phyloP scores from a whole-genome alignment of 2,113 vertebrate species.

The Perca flavescens region DNA sequence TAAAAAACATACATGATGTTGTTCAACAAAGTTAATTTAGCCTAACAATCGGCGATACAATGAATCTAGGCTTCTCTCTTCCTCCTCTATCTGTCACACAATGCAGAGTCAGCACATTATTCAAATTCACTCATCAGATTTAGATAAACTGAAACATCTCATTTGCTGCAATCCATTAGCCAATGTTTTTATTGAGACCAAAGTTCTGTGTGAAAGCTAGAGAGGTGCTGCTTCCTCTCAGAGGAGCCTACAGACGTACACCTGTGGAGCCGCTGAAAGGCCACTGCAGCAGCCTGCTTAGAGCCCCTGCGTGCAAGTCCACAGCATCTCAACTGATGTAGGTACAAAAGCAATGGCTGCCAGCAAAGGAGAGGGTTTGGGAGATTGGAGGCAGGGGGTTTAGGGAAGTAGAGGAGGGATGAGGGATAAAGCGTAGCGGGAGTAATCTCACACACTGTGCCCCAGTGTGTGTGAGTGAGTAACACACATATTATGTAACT shows the following conservation, averaged over 20 bases:
- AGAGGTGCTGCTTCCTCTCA: conserved; percentile 6
- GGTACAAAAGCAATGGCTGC: conserved; percentile 45
- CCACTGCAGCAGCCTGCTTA: conserved; percentile 5
- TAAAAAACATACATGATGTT: neutral
- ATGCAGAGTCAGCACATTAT: neutral
- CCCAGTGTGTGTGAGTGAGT: conserved; percentile 69
- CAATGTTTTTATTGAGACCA: conserved; percentile 22
- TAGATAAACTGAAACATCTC: conserved; percentile 2
- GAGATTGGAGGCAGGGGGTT: conserved; percentile 48
- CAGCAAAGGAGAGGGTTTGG: conserved; percentile 23
- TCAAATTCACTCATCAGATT: conserved; percentile 24
- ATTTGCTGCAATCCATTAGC: neutral
- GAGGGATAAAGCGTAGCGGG: conserved; percentile 55
- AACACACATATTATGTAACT: conserved; percentile 73
- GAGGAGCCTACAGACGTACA: conserved; percentile 43
- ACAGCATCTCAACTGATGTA: conserved; percentile 26
- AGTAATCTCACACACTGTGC: conserved; percentile 74
- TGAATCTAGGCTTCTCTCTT: conserved; percentile 1
- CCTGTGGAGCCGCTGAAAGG: conserved; percentile 50
- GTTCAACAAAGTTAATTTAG: neutral
- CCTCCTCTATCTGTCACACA: neutral
- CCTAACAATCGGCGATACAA: neutral
- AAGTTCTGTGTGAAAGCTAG: conserved; percentile 9
- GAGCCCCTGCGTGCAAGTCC: conserved; percentile 5
- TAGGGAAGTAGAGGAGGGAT: conserved; percentile 32